phyloP scores from a whole-genome alignment of 1,140 invertebrate genomes.

The Drosophila prosaltans region DNA sequence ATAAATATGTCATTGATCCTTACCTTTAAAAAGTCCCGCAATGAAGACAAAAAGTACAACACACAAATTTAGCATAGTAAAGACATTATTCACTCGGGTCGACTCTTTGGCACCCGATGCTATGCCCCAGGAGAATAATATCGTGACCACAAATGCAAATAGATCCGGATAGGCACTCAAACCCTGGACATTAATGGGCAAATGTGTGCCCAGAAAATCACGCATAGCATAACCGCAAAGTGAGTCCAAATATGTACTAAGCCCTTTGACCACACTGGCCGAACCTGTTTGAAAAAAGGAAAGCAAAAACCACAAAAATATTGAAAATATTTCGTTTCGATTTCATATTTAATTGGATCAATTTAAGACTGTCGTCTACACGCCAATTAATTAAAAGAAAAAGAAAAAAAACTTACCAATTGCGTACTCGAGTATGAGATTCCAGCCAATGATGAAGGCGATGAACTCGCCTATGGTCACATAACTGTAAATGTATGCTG shows the following conservation, averaged over 20 bases:
- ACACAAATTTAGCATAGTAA: slow-evolving; percentile 92
- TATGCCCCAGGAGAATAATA: slow-evolving; percentile 88
- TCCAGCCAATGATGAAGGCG: slow-evolving; percentile 93
- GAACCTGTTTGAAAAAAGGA: slow-evolving; percentile 85
- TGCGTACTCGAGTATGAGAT: slow-evolving; percentile 94
- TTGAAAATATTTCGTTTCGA: slow-evolving; percentile 21
- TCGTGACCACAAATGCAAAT: slow-evolving; percentile 89
- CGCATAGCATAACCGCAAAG: slow-evolving; percentile 90
- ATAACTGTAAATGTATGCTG: slow-evolving; percentile 95
- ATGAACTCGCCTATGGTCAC: slow-evolving; percentile 93
- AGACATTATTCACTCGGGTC: slow-evolving; percentile 94
- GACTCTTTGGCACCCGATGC: slow-evolving; percentile 94
- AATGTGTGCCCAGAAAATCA: slow-evolving; percentile 86
- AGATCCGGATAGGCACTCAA: slow-evolving; percentile 93
- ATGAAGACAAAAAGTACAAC: slow-evolving; percentile 93
- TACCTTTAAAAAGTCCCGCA: slow-evolving; percentile 91
- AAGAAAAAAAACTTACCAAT: slow-evolving; percentile 87
- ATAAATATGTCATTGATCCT: slow-evolving; percentile 41
- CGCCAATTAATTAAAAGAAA: slow-evolving; percentile 36
- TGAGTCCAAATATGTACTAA: slow-evolving; percentile 94
- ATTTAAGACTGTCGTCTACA: slow-evolving; percentile 32
- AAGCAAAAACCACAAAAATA: slow-evolving; percentile 6
- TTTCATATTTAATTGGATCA: slow-evolving; percentile 54
- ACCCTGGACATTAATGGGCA: slow-evolving; percentile 89
- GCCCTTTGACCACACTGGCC: slow-evolving; percentile 95